Conservation (phyloP, 2,888 invertebrate species). For the Argyresthia albistria region DNA sequence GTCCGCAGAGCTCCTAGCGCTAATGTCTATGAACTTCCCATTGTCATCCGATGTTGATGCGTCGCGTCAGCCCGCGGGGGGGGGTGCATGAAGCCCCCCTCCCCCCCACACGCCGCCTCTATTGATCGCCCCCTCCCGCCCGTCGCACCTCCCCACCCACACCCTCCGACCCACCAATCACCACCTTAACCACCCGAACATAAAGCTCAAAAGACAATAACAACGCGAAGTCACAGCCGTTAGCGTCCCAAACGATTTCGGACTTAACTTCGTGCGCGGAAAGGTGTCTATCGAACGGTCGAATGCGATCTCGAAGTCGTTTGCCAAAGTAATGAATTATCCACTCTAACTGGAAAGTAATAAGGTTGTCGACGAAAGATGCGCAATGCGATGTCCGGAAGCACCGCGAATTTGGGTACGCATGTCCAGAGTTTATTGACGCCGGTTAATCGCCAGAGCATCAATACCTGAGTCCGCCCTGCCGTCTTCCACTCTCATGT, state of each 20-base stretch:
- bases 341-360: conserved; percentile 44
- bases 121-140: conserved; percentile 55
- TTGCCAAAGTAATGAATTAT: conserved; percentile 45
- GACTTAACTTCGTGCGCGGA: background rate
- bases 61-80: conserved; percentile 5
- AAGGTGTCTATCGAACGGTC: background rate
- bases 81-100: conserved; percentile 2
- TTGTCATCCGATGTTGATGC: background rate
- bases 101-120: conserved; percentile 35
- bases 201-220: conserved; percentile 27
- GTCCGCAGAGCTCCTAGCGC: too few relatives aligned
- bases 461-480: background rate
- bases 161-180: conserved; percentile 33
- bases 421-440: conserved; percentile 39
- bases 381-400: conserved; percentile 34
- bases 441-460: background rate
- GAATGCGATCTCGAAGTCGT: background rate
- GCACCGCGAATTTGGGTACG: conserved; percentile 47
- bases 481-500: background rate
- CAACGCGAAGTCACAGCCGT: conserved; percentile 11
- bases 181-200: conserved; percentile 38
- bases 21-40: too few relatives aligned
- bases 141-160: conserved; percentile 53
- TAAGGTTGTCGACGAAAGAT: conserved; percentile 35
- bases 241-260: conserved; percentile 30